Base-by-base conservation (phyloP, 30 jellyfish, hydroid and myxozoan species). In the Hydra vulgaris region DNA sequence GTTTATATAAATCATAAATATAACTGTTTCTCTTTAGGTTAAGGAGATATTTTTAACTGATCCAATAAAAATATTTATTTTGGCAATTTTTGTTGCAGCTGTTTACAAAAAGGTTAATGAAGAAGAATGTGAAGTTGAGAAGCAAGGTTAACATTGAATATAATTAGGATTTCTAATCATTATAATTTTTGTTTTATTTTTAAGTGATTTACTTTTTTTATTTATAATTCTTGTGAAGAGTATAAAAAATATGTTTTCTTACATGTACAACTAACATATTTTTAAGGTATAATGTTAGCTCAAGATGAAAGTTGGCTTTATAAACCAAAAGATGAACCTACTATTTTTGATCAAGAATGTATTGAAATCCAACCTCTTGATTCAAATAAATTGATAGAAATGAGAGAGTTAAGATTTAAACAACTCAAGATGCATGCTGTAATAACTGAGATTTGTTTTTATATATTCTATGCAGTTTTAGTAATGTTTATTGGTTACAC, bases 271-370 rank as follows among this genome's bases (percentile, higher is more conserved):
- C n/a, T n/a, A n/a, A n/a, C n/a, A n/a, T n/a, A 40, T 12, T 40
- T 40, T 40, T 3, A 40, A 40, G 61, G 66, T 66, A 84, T 73
- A 87, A 25, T 81, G 52, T 80, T 92, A 23, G 95, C 95, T 0
- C 83, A 77, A 20, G 90, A 92, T 70, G 98, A 92, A 82, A 95
- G 81, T 66, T 92, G 98, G 98, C 82, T 92, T 23, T 96, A 92
- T 53, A 76, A 83, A 12, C 76, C 82, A 25, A 85, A 92, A 23
- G 88, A 84, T 53, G 87, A 90, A 61, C 69, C 90, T 17, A 81
- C 73, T 0, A 26, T 52, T 17, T 72, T 54, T 24, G 90, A 83
- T 66, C 84, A 72, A 15, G 72, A 73, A 1, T 61, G 20, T 56
- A 26, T 27, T 75, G 79, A 78, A 84, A 66, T 73, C 7, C 68